Evolutionary conservation across 1,140 invertebrate species (phyloP).

Genomic region (Drosophila bocqueti): DNA sequence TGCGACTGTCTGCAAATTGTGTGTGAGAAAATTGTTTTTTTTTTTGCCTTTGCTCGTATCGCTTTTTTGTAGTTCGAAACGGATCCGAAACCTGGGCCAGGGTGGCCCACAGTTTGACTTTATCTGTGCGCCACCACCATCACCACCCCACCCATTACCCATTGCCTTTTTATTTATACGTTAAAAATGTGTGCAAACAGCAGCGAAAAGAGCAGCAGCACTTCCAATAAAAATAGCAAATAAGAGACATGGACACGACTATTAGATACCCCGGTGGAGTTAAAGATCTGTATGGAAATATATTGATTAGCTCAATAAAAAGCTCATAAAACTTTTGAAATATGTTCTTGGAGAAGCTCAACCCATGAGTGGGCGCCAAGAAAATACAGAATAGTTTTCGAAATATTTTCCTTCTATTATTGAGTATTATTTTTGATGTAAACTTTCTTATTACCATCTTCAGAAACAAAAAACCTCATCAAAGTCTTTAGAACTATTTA

Average conservation of each 20-base stretch:
- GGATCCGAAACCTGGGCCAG: slow-evolving; percentile 34
- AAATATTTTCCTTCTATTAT: neutral
- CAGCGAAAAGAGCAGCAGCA: slow-evolving; percentile 50
- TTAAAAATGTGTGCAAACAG: slow-evolving; percentile 79
- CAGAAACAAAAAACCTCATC: too few species aligned
- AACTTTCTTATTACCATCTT: too few species aligned
- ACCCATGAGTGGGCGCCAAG: neutral
- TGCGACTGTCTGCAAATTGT: slow-evolving; percentile 57
- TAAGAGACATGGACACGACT: slow-evolving; percentile 7
- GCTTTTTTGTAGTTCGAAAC: slow-evolving; percentile 39
- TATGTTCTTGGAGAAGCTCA: neutral
- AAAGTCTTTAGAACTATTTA: too few species aligned
- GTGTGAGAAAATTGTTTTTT: slow-evolving; percentile 58
- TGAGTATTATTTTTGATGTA: neutral
- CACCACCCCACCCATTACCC: slow-evolving; percentile 35
- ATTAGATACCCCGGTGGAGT: neutral
- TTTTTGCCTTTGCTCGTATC: slow-evolving; percentile 5
- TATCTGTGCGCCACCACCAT: neutral
- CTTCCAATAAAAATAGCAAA: slow-evolving; percentile 36
- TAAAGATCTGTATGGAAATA: neutral
- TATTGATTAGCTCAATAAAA: neutral
- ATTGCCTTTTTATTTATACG: slow-evolving; percentile 73
- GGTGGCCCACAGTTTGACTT: slow-evolving; percentile 41
- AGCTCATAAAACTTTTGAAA: neutral
- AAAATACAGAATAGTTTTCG: neutral